A percentile compares a stretch with the other conserved stretches of the same genome.
These are phyloP conservation scores for Lucinisca nassula DNA, from an alignment of 2,888 invertebrate species.

Conservation along the genomic window DNA sequence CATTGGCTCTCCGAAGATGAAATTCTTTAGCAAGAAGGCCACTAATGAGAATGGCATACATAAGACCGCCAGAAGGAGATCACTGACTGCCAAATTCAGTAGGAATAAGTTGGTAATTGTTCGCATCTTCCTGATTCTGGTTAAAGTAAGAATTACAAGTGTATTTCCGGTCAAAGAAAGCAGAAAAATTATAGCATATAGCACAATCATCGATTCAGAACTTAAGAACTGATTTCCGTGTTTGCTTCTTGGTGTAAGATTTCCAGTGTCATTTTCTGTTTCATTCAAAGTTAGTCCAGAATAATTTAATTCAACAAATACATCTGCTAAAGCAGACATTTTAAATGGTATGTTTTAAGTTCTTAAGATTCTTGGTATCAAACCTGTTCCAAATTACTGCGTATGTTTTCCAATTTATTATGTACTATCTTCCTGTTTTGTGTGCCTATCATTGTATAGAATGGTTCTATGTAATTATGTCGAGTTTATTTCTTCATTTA, in stretches of 20 bases:
- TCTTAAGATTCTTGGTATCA: no score
- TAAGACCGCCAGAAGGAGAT: conserved; percentile 93
- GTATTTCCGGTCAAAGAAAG: conserved; percentile 94
- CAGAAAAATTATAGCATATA: conserved; percentile 93
- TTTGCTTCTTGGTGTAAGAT: background rate
- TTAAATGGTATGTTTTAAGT: no score
- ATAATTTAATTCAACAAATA: background rate
- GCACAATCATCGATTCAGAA: conserved; percentile 89
- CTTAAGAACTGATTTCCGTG: background rate
- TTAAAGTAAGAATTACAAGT: conserved; percentile 92
- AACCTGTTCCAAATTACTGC: no score
- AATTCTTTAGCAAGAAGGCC: conserved; percentile 91
- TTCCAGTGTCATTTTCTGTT: background rate
- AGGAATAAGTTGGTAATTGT: conserved; percentile 90
- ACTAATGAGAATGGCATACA: conserved; percentile 94
- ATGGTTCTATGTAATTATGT: no score
- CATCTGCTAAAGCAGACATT: no score
- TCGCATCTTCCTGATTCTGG: conserved; percentile 89
- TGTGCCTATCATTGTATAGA: no score
- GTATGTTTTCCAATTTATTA: no score
- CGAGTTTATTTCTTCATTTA: no score
- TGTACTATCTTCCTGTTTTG: no score
- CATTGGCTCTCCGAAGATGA: conserved; percentile 92
- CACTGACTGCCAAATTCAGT: conserved; percentile 90
- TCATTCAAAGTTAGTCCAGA: background rate